Conservation (phyloP, 2,113 vertebrate species). For the Castor canadensis region DNA sequence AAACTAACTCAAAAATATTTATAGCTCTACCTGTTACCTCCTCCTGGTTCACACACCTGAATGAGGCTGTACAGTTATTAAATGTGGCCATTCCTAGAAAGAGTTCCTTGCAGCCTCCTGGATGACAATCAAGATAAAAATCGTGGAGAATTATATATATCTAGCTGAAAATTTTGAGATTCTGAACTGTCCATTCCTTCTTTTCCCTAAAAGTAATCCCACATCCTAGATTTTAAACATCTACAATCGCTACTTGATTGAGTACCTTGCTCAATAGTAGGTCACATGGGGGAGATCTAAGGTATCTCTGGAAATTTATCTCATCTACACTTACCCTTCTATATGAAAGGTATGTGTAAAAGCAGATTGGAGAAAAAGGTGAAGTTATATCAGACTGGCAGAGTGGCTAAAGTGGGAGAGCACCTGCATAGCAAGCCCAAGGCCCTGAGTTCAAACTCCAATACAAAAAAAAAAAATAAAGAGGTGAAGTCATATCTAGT, state of each 20-base stretch:
- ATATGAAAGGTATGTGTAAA: background rate
- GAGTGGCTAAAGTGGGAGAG: no score
- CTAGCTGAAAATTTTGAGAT: slow-evolving; percentile 24
- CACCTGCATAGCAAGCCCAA: no score
- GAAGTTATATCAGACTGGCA: no score
- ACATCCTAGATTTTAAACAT: background rate
- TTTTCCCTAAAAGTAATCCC: background rate
- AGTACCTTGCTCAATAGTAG: background rate
- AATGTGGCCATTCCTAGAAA: background rate
- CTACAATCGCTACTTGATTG: background rate
- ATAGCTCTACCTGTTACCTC: background rate
- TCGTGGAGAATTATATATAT: background rate
- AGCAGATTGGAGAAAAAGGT: no score
- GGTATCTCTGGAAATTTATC: background rate
- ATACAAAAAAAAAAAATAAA: no score
- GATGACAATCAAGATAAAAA: slow-evolving; percentile 6
- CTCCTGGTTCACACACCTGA: background rate
- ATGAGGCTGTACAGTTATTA: background rate
- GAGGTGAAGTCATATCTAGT: background rate
- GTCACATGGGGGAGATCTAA: background rate
- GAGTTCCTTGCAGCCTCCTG: background rate
- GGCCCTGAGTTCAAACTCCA: no score
- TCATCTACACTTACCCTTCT: background rate
- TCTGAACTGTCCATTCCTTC: background rate
- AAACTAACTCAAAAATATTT: slow-evolving; percentile 40